These are phyloP conservation scores for Penaeus indicus DNA, from an alignment of 1,140 invertebrate species.

Conservation along the genomic window DNA sequence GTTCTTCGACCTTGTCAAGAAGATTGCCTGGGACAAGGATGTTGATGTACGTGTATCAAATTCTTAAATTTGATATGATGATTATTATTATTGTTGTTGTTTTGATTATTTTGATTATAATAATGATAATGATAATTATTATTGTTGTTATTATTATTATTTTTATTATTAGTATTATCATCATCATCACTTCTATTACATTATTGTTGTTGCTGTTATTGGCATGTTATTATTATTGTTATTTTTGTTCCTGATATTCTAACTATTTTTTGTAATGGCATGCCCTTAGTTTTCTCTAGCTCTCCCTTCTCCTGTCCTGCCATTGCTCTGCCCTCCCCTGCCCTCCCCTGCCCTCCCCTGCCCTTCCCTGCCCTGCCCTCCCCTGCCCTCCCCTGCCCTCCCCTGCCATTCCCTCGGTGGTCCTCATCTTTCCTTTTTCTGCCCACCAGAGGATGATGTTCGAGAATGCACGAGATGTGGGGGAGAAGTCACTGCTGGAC, in stretches of 20 bases:
- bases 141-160: too few relatives aligned
- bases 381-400: too few relatives aligned
- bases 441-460: not conserved
- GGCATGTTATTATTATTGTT: too few relatives aligned
- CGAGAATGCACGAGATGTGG: not conserved
- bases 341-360: too few relatives aligned
- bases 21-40: constrained; percentile 82
- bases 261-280: too few relatives aligned
- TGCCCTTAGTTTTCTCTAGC: too few relatives aligned
- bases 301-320: too few relatives aligned
- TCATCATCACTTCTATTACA: too few relatives aligned
- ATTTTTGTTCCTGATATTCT: too few relatives aligned
- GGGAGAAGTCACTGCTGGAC: constrained; percentile 55
- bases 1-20: constrained; percentile 88
- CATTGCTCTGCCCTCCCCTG: too few relatives aligned
- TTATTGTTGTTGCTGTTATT: not conserved
- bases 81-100: not conserved
- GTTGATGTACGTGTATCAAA: constrained; percentile 67
- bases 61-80: not conserved
- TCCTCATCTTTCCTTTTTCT: not conserved
- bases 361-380: too few relatives aligned
- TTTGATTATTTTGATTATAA: not conserved
- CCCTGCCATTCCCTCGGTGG: not conserved
- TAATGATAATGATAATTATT: not conserved
- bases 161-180: not conserved